Evolutionary conservation across 2,113 vertebrate genomes (phyloP), one percentile per base, ranked within the genome.

Genomic region (Calidris pugnax): DNA sequence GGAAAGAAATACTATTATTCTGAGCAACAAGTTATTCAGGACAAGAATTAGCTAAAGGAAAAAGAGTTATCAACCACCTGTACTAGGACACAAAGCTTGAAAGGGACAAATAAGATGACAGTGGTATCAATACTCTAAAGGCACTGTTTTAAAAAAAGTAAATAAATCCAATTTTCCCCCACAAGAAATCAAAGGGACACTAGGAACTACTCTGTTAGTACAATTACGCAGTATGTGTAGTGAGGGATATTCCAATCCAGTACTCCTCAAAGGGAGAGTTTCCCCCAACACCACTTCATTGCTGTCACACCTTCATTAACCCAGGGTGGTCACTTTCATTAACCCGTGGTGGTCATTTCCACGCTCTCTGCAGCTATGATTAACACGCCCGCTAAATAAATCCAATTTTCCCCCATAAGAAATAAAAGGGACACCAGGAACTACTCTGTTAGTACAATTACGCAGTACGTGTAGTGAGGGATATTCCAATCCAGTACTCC

Each of bases 351-450:
- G 26, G 27, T 23, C 32, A 33, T 19, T 89, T 56, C n/a, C n/a
- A n/a, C n/a, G n/a, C n/a, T n/a, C n/a, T n/a, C n/a, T n/a, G n/a
- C n/a, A n/a, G n/a, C n/a, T n/a, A n/a, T n/a, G n/a, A n/a, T n/a
- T n/a, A n/a, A n/a, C n/a, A n/a, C n/a, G n/a, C n/a, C n/a, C n/a
- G n/a, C n/a, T 4, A 10, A 48, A 30, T 10, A 33, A 10, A 2
- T 0, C 2, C 1, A 14, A 1, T 19, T 72, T 76, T 64, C 22
- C 19, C 16, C 53, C 16, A 0, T 16, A 18, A 27, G 37, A 89
- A 93, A 43, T 45, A 53, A 26, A 47, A 72, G 4, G 19, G 14
- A 41, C 7, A 10, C 2, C 26, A 75, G 50, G 8, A 37, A 76
- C 74, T 16, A 48, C 2, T 33, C n/a, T 66, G 28, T 14, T 73